Evolutionary conservation across 2,113 vertebrate genomes (phyloP), one percentile per base, ranked within the genome.

Genomic region (Bothrops jararaca): DNA sequence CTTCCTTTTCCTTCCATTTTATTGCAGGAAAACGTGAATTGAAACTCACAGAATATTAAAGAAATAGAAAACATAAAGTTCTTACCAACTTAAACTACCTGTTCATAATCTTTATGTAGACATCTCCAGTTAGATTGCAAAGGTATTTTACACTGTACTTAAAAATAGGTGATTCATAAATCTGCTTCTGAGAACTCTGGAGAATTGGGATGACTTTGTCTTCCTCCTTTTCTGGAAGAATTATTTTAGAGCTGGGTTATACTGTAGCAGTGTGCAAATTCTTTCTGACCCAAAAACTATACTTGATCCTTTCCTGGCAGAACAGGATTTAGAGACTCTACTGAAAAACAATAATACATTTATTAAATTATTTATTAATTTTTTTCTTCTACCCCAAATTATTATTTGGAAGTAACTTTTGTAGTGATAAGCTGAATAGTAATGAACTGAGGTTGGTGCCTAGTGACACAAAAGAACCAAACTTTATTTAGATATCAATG

Each of bases 131-230:
- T 86, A 64, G 23, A 0, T 2, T 5, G 24, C 60, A 85, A 91
- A 69, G 69, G 29, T 0, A 15, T 93, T 89, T 86, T 74, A 18
- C 88, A 95, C 94, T 95, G 88, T 94, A 89, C 94, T 94, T 54
- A 89, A 87, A 89, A 89, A 95, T 88, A 53, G 13, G 92, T n/a
- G 58, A 24, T 42, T 87, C 58, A 95, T 96, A 95, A 91, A 94
- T 93, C 95, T 94, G 93, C 93, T 92, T 94, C 94, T 94, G 91
- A 94, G 57, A 93, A n/a, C 88, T 92, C 89, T 50, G 64, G 1
- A 94, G 64, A 95, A 96, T 85, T 74, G 87, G 86, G 60, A 89
- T 92, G 74, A 64, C 7, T n/a, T 20, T 58, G 18, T 26, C 15
- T 23, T 22, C 39, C 3, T 60, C 5, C 69, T 80, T 39, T 80